These are phyloP conservation scores for Teleogryllus oceanicus DNA, from an alignment of 2,888 invertebrate genomes.

Conservation along the genomic window DNA sequence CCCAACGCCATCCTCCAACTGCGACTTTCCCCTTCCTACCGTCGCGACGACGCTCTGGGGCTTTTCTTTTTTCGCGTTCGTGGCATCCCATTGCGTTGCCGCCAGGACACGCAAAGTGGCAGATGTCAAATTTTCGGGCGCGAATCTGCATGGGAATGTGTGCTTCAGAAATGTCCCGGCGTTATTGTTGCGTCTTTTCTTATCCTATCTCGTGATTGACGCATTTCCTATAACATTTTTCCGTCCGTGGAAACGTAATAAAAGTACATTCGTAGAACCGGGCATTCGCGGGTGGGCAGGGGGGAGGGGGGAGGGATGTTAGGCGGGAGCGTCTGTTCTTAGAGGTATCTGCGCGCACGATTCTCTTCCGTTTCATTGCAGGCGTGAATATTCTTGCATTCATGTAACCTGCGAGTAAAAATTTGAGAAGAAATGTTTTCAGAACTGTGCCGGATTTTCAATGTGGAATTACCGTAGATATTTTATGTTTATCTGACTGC, in stretches of 20 bases:
- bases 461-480: no score
- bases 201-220: not conserved
- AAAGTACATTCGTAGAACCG: not conserved
- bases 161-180: not conserved
- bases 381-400: no score
- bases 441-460: no score
- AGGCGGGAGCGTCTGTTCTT: no score
- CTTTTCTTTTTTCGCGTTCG: not conserved
- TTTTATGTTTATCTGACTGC: no score
- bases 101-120: not conserved
- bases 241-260: not conserved
- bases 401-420: no score
- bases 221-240: slow-evolving; percentile 7
- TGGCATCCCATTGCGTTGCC: not conserved
- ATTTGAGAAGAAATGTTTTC: no score
- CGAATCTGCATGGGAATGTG: not conserved
- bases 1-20: not conserved
- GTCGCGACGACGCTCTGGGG: not conserved
- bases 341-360: no score
- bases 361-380: no score
- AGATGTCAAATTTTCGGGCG: not conserved
- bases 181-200: not conserved
- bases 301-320: no score
- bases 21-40: not conserved
- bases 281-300: no score